These are phyloP conservation scores for Seira ritae DNA, from an alignment of 2,888 invertebrate genomes.

Conservation along the genomic window DNA sequence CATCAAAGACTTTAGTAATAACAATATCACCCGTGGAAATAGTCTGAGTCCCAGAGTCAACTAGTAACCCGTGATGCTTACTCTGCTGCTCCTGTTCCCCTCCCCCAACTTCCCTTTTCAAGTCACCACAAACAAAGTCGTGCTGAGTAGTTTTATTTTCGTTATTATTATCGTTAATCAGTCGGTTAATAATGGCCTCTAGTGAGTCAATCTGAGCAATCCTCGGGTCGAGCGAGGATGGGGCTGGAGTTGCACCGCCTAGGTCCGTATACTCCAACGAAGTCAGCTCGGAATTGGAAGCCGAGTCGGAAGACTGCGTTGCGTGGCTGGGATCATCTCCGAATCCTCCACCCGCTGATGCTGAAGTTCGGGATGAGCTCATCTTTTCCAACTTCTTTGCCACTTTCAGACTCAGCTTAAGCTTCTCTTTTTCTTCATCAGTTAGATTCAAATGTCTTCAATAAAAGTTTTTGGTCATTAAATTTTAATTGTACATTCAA, in stretches of 20 bases:
- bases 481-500: too few relatives aligned
- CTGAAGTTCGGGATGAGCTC: slow-evolving; percentile 80
- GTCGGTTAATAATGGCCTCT: slow-evolving; percentile 83
- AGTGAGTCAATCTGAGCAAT: slow-evolving; percentile 92
- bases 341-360: background rate
- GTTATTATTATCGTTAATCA: slow-evolving; percentile 45
- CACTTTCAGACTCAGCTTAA: slow-evolving; percentile 93
- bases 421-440: slow-evolving; percentile 93
- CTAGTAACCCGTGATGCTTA: slow-evolving; percentile 76
- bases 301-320: slow-evolving; percentile 76
- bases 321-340: background rate
- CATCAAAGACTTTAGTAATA: slow-evolving; percentile 85
- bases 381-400: slow-evolving; percentile 94
- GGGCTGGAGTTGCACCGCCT: slow-evolving; percentile 86
- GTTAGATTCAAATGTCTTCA: slow-evolving; percentile 90
- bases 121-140: background rate
- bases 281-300: slow-evolving; percentile 82
- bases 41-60: slow-evolving; percentile 85
- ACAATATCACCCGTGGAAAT: slow-evolving; percentile 94
- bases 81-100: slow-evolving; percentile 70
- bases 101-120: background rate
- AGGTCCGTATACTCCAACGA: slow-evolving; percentile 93
- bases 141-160: slow-evolving; percentile 49
- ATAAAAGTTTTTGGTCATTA: slow-evolving; percentile 26
- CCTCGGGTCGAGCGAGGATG: slow-evolving; percentile 82